Evolutionary conservation across 53 echinoderm and acorn worm genomes (phyloP), one percentile per base, ranked within the genome.

Genomic region (Echinometra lucunter): DNA sequence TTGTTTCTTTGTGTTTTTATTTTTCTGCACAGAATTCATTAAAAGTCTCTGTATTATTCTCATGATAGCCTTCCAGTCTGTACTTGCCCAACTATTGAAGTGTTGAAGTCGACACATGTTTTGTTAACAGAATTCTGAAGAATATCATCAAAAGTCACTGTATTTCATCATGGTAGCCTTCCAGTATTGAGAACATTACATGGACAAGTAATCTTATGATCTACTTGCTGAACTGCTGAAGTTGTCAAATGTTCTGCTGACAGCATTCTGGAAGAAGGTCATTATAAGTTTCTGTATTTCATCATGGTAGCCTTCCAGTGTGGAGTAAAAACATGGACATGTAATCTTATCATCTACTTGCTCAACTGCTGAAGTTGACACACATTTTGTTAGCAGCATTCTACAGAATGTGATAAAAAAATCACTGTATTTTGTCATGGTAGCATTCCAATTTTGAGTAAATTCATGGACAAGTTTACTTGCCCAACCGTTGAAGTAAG

Each of bases 381-480:
- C n/a, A n/a, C n/a, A n/a, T n/a, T n/a, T n/a, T n/a, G n/a, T n/a
- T n/a, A n/a, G n/a, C n/a, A n/a, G n/a, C n/a, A n/a, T n/a, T n/a
- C n/a, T n/a, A 56, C n/a, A n/a, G n/a, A n/a, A n/a, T n/a, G n/a
- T n/a, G 6, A 11, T 90, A 13, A 57, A 90, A 7, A 57, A 38
- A 47, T 72, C 44, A 7, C 74, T 44, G 44, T 92, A 92, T 92
- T 96, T 96, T 47, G 96, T 92, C 83, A 97, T 92, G 32, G 96
- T 97, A 56, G 96, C 95, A 72, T 98, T 97, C 63, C 97, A 91
- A 56, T 97, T 96, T 91, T 96, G 98, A 34, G 96, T 97, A 60
- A 95, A 60, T 95, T 9, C 56, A 56, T 53, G 5, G 53, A 13
- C 53, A 53, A 53, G 53, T 4, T 56, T 7, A 7, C 56, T 56